Evolutionary conservation across 1,140 invertebrate genomes (phyloP), one percentile per base, ranked within the genome.

Genomic region (Pseudomyrmex gracilis): DNA sequence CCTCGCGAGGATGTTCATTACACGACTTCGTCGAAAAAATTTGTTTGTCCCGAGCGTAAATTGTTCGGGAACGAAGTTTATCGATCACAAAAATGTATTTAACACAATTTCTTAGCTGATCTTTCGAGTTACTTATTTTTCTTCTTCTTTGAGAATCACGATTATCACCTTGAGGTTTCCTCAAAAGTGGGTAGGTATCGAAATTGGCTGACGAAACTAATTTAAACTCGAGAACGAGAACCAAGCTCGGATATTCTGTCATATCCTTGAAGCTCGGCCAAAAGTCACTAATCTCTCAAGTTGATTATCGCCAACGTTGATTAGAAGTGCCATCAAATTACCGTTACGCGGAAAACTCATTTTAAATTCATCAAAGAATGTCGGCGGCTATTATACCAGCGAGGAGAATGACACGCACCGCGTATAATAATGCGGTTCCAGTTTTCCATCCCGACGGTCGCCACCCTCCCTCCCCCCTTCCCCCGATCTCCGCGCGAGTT

Each of bases 251-350:
- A 78, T 45, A 2, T 55, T 2, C 13, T 45, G 13, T 78, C 53
- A 43, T n/a, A 55, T 45, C 15, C 63, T 70, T 70, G 17, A 70
- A 67, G 1, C 13, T 15, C 13, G 17, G 61, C 63, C 51, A 78
- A 70, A 78, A 68, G 47, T 20, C 7, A 57, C 15, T 70, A 24
- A 70, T 70, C 58, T 57, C 22, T 57, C 2, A 70, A 9, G 34
- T 47, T 47, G 34, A 68, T 24, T 57, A 34, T 58, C 22, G 43
- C 15, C 15, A 15, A 24, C 17, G 15, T 57, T 77, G 4, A 67
- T 77, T 57, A 67, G 9, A 17, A 51, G n/a, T 53, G 13, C n/a
- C 12, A 49, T 64, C 58, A 64, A 22, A 63, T 74, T 74, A 76
- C 43, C 45, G 17, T 17, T 20, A 12, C n/a, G 12, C 47, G 12